A percentile compares a stretch with the other conserved stretches of the same genome.
Evolutionary conservation across 2,888 invertebrate species (phyloP).

Genomic region (Meloe dianella): DNA sequence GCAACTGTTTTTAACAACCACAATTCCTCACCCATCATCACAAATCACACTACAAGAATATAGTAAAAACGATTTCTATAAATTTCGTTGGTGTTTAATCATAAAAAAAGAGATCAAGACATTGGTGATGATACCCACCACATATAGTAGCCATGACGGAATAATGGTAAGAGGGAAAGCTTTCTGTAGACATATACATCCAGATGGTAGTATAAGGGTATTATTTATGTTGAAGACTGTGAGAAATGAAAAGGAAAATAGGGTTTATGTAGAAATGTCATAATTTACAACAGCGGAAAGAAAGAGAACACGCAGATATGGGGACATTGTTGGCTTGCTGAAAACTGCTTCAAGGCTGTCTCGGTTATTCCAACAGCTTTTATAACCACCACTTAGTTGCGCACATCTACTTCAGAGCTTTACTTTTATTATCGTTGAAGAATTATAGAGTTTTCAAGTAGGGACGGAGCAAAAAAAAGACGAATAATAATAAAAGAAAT

Average conservation of each 20-base stretch:
- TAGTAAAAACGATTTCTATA: neutral
- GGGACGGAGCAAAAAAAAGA: neutral
- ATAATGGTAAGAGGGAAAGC: slow-evolving; percentile 23
- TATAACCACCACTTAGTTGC: slow-evolving; percentile 36
- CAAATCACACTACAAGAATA: neutral
- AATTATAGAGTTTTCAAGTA: slow-evolving; percentile 31
- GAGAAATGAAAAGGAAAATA: slow-evolving; percentile 56
- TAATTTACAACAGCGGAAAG: slow-evolving; percentile 48
- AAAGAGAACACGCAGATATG: slow-evolving; percentile 24
- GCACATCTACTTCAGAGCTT: slow-evolving; percentile 35
- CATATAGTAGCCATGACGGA: neutral
- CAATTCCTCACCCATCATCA: neutral
- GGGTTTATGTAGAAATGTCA: slow-evolving; percentile 53
- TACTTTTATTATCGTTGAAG: slow-evolving; percentile 36
- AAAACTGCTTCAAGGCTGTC: slow-evolving; percentile 42
- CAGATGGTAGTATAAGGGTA: slow-evolving; percentile 25
- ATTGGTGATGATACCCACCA: neutral
- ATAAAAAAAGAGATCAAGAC: too few species aligned
- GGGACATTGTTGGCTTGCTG: slow-evolving; percentile 46
- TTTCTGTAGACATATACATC: slow-evolving; percentile 32
- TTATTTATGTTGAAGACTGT: slow-evolving; percentile 51
- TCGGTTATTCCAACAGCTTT: slow-evolving; percentile 39
- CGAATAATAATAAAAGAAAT: neutral
- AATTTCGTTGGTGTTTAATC: too few species aligned
- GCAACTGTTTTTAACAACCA: neutral